These are phyloP conservation scores for Stenoptilia bipunctidactyla DNA, from an alignment of 2,888 invertebrate genomes.

Conservation along the genomic window DNA sequence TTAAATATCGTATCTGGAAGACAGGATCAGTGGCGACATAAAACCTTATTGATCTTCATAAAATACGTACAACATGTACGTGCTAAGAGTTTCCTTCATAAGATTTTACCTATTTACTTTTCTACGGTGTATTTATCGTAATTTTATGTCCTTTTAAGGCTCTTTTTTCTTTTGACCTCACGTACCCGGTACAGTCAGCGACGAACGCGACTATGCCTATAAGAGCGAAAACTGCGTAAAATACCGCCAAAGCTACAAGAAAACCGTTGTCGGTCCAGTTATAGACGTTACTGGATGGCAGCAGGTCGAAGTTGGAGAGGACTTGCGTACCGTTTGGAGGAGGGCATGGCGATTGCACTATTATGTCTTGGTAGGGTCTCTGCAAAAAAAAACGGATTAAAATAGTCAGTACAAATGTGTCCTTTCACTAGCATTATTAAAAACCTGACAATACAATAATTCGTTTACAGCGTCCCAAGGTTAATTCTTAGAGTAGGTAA, in stretches of 20 bases:
- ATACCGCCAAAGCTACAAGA: conserved; percentile 72
- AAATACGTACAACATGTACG: no score
- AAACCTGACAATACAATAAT: no score
- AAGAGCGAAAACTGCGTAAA: conserved; percentile 73
- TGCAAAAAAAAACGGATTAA: conserved; percentile 41
- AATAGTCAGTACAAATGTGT: no score
- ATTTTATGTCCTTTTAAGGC: conserved; percentile 63
- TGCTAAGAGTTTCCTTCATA: no score
- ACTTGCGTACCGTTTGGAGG: conserved; percentile 83
- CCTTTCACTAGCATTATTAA: no score
- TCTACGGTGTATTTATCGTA: conserved; percentile 74
- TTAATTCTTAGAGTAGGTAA: no score
- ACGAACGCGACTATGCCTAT: conserved; percentile 74
- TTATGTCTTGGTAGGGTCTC: conserved; percentile 89
- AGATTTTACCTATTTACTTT: background rate
- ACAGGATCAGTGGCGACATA: no score
- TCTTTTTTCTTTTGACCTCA: conserved; percentile 60
- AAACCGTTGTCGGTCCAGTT: conserved; percentile 67
- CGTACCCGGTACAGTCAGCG: conserved; percentile 67
- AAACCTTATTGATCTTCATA: no score
- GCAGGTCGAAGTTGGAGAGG: conserved; percentile 59
- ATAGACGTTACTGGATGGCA: conserved; percentile 51
- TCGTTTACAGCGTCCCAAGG: no score
- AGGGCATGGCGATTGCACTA: conserved; percentile 86
- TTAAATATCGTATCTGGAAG: no score